Conservation (phyloP, 2,797 vertebrate genomes). For the Spondyliosoma cantharus region DNA sequence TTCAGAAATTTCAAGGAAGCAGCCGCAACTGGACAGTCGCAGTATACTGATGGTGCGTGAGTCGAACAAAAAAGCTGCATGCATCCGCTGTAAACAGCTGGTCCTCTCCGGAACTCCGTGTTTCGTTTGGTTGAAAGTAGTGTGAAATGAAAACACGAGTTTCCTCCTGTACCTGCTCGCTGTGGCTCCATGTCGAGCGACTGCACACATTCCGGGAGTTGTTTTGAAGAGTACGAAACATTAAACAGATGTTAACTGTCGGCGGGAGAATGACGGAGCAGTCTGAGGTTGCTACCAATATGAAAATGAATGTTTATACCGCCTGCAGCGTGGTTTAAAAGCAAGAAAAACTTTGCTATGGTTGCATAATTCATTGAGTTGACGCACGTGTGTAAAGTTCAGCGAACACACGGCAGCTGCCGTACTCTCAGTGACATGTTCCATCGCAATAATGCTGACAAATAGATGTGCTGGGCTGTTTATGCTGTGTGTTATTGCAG, state of each 20-base stretch:
- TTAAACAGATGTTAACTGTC: conserved; percentile 32
- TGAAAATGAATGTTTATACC: neutral
- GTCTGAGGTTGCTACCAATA: neutral
- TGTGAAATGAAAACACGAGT: conserved; percentile 56
- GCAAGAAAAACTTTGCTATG: neutral
- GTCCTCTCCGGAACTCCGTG: conserved; percentile 16
- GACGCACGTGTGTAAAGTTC: conserved; percentile 49
- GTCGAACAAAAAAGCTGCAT: conserved; percentile 75
- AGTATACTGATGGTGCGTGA: conserved; percentile 82
- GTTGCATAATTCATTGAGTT: conserved; percentile 46
- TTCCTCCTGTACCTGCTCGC: conserved; percentile 21
- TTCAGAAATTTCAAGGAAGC: conserved; percentile 78
- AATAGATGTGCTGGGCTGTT: neutral
- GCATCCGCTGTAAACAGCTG: conserved; percentile 40
- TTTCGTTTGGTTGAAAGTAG: conserved; percentile 26
- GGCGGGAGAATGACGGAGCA: conserved; percentile 8
- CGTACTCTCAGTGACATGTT: neutral
- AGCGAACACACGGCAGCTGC: conserved; percentile 8
- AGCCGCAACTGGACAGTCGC: conserved; percentile 71
- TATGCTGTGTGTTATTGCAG: conserved; percentile 1
- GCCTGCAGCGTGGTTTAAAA: conserved; percentile 15
- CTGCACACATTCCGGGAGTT: conserved; percentile 36
- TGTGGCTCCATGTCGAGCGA: conserved; percentile 25
- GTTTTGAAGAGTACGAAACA: conserved; percentile 15
- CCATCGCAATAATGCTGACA: conserved; percentile 6